Conservation (phyloP, 2,888 invertebrate genomes). For the Acrobeloides nanus region DNA sequence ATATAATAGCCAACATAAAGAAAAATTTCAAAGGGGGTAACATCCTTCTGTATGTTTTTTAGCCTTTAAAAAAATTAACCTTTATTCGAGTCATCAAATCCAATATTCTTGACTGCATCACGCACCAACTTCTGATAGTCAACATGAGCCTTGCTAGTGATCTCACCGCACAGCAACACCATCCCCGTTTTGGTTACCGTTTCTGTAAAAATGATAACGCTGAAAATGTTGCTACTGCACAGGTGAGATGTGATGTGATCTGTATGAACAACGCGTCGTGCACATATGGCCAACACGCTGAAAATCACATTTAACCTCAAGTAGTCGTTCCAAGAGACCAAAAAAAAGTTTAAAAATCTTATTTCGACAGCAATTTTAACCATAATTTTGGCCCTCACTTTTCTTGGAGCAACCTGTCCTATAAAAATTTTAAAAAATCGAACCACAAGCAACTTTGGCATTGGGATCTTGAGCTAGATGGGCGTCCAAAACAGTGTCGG, state of each 20-base stretch:
- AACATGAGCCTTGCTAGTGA: conserved; percentile 89
- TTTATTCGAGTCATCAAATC: conserved; percentile 91
- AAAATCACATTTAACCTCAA: too few relatives aligned
- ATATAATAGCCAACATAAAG: too few relatives aligned
- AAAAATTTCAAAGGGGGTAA: too few relatives aligned
- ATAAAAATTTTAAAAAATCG: conserved; percentile 19
- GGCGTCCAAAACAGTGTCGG: conserved; percentile 80
- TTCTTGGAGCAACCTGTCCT: too few relatives aligned
- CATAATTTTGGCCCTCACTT: too few relatives aligned
- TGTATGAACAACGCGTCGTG: too few relatives aligned
- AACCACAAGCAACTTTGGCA: conserved; percentile 57
- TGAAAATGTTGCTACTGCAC: not conserved
- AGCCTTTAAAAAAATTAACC: conserved; percentile 29
- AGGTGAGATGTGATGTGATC: too few relatives aligned
- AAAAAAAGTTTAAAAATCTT: too few relatives aligned
- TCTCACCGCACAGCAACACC: conserved; percentile 94
- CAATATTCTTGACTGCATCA: conserved; percentile 90
- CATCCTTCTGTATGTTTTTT: too few relatives aligned
- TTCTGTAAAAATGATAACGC: conserved; percentile 59
- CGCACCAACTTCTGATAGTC: conserved; percentile 95
- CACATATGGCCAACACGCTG: too few relatives aligned
- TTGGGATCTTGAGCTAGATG: conserved; percentile 53
- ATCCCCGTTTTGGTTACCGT: conserved; percentile 97
- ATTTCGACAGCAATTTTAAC: conserved; percentile 9
- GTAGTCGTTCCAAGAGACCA: too few relatives aligned